Evolutionary conservation across 2,113 vertebrate genomes (phyloP), one percentile per base, ranked within the genome.

Genomic region (Asarcornis scutulata): DNA sequence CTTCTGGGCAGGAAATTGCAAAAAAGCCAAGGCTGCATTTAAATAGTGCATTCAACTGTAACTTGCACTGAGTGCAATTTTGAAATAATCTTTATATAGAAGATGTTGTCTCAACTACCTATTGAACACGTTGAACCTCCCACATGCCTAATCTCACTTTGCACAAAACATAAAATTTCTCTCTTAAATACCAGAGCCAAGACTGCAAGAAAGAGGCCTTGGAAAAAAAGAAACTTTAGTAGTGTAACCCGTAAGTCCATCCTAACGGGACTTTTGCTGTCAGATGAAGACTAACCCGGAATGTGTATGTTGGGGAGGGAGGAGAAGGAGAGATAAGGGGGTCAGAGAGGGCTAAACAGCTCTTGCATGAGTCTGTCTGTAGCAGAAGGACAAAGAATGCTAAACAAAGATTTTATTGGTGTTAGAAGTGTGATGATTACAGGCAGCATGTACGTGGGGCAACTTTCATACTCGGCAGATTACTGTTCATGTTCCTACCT

Each of bases 1-100:
- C 12, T 89, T 92, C 80, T 86, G 58, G 83, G 80, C 93, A 97
- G 95, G 93, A 94, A 96, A 96, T 90, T 92, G 90, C 86, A 95
- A 78, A 93, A 94, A 92, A 85, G 29, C 76, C 56, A n/a, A 69
- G 73, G 58, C 90, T 92, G 73, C 80, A 82, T 94, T 94, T 88
- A 69, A 93, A 82, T 50, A 62, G 50, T 71, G 76, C 75, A 76
- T 88, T 82, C 83, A 92, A 52, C 76, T 93, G 86, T 88, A 88
- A 67, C 92, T 90, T 94, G 80, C 67, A 92, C 34, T 0, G 11
- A 89, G 81, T 56, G 71, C 73, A 82, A 22, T 89, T 96, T 84
- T 82, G 93, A 95, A 93, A 94, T 79, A 72, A 82, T 84, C 83
- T 97, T 95, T 92, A 46, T 82, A 78, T 34, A 84, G 83, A 91